Percentiles rank a stretch among this genome's conserved stretches.
These are phyloP conservation scores for Rotaria macrura DNA, from an alignment of 2,888 invertebrate species.

Conservation along the genomic window DNA sequence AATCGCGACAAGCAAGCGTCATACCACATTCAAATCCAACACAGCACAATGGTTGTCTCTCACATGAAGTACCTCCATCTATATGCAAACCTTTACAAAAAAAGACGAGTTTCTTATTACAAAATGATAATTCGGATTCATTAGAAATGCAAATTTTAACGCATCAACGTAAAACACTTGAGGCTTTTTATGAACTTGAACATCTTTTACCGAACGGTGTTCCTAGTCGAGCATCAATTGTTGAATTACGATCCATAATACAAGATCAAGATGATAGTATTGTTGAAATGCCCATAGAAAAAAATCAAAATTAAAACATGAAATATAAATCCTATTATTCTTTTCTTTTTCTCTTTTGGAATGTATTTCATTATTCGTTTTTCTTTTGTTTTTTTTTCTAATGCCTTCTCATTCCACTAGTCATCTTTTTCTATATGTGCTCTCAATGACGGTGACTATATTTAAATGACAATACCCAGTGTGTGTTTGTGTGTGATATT, in stretches of 20 bases:
- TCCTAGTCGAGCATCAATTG: neutral
- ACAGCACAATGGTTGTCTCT: neutral
- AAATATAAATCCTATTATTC: neutral
- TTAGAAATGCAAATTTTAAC: neutral
- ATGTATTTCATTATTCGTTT: neutral
- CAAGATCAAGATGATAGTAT: neutral
- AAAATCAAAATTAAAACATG: neutral
- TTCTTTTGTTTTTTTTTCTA: neutral
- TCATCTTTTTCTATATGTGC: neutral
- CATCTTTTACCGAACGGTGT: neutral
- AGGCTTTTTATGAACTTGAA: neutral
- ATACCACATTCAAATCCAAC: neutral
- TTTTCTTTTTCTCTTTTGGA: too few relatives aligned
- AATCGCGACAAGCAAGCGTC: neutral
- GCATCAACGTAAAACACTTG: neutral
- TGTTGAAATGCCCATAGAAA: neutral
- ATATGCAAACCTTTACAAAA: neutral
- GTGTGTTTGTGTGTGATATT: neutral
- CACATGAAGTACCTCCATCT: neutral
- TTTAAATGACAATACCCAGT: neutral
- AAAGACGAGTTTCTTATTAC: neutral
- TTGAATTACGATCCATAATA: neutral
- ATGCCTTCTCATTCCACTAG: constrained; percentile 7
- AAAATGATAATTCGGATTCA: neutral
- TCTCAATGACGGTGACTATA: neutral